These are phyloP conservation scores for Eledona agricola DNA, from an alignment of 2,888 invertebrate genomes.

Conservation along the genomic window DNA sequence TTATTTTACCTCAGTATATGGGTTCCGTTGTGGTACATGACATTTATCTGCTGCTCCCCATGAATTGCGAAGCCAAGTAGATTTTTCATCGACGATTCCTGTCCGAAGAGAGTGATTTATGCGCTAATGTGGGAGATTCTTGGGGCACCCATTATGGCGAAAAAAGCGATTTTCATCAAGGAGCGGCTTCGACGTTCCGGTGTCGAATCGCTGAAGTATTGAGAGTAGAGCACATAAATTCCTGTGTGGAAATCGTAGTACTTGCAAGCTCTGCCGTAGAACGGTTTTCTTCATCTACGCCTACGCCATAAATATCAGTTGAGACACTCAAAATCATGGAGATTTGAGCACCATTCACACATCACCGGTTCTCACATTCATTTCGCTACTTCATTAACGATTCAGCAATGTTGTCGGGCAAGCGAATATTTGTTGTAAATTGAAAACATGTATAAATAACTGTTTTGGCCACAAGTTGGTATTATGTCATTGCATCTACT, in stretches of 20 bases:
- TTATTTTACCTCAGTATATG: constrained; percentile 32
- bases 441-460: constrained; percentile 21
- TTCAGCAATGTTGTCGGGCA: constrained; percentile 21
- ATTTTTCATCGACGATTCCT: constrained; percentile 24
- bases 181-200: too few species aligned
- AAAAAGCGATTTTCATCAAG: too few species aligned
- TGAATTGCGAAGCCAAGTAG: constrained; percentile 21
- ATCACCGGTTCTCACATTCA: constrained; percentile 21
- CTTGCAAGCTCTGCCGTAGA: too few species aligned
- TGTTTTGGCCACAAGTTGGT: constrained; percentile 13
- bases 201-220: too few species aligned
- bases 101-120: constrained; percentile 15
- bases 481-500: constrained; percentile 11
- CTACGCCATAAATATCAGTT: too few species aligned
- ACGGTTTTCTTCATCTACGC: too few species aligned
- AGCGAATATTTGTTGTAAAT: constrained; percentile 20
- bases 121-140: constrained; percentile 14
- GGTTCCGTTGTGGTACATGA: constrained; percentile 17
- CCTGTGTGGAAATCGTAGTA: too few species aligned
- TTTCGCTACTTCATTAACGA: constrained; percentile 19
- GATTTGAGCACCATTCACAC: constrained; percentile 20
- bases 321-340: constrained; percentile 11
- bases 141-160: constrained; percentile 3
- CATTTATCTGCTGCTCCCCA: constrained; percentile 31
- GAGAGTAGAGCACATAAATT: too few species aligned